A percentile compares a stretch with the other conserved stretches of the same genome.
Conservation (phyloP, 2,797 vertebrate genomes). For the Cercopithecus mitis region DNA sequence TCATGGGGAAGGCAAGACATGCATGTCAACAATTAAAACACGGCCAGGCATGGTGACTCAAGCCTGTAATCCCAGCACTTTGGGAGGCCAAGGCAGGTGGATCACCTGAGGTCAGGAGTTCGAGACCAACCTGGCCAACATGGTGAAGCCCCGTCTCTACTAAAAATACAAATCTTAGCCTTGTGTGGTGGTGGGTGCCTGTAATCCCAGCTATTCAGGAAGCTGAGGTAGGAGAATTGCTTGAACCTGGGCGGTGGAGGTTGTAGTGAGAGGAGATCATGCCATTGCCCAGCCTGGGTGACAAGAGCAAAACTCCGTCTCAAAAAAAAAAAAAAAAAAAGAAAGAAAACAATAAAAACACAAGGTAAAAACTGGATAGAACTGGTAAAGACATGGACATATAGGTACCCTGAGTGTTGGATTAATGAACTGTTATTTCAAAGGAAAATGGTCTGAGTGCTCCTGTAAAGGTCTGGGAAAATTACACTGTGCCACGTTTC, state of each 20-base stretch:
- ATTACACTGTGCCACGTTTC: background rate
- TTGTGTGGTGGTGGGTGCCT: rapidly evolving
- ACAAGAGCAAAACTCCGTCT: background rate
- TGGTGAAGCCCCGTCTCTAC: background rate
- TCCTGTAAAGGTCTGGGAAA: background rate
- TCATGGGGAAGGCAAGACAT: background rate
- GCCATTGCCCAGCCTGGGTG: background rate
- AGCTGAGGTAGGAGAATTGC: background rate
- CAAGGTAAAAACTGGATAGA: background rate
- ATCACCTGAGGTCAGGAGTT: background rate
- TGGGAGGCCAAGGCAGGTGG: background rate
- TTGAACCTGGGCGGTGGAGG: background rate
- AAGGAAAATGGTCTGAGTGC: background rate
- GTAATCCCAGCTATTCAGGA: background rate
- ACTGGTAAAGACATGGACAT: background rate
- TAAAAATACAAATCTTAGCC: background rate
- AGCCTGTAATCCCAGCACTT: background rate
- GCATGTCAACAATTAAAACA: background rate
- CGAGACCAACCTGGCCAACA: background rate
- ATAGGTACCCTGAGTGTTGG: background rate
- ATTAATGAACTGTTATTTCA: background rate
- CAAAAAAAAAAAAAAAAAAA: too few species aligned
- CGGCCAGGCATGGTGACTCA: background rate
- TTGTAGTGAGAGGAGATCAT: background rate
- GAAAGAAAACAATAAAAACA: background rate